A percentile compares a stretch with the other conserved stretches of the same genome.
Conservation (phyloP, 2,888 invertebrate species). For the Protodeltote pygarga region DNA sequence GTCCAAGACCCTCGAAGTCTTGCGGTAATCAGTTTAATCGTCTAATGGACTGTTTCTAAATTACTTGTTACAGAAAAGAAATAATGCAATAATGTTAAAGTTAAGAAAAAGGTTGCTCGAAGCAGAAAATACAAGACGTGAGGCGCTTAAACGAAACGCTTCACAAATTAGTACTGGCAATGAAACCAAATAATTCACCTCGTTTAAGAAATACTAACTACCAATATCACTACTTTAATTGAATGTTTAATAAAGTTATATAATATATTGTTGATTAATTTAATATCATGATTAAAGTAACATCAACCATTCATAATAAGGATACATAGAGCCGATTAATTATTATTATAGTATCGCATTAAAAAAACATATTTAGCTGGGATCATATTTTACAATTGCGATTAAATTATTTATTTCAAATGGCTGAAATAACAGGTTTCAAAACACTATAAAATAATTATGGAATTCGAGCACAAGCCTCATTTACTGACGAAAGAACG, state of each 20-base stretch:
- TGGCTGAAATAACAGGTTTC: too few relatives aligned
- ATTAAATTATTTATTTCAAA: too few relatives aligned
- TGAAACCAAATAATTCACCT: not conserved
- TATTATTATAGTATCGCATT: not conserved
- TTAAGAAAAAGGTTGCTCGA: conserved; percentile 73
- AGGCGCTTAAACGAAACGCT: conserved; percentile 54
- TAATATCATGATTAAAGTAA: conserved; percentile 9
- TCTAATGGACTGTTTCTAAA: not conserved
- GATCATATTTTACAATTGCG: too few relatives aligned
- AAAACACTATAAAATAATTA: too few relatives aligned
- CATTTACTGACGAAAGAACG: too few relatives aligned
- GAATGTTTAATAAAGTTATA: not conserved
- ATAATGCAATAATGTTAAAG: conserved; percentile 77
- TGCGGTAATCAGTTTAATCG: too few relatives aligned
- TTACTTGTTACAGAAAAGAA: conserved; percentile 73
- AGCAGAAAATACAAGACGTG: conserved; percentile 68
- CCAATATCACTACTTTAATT: not conserved
- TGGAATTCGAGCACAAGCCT: too few relatives aligned
- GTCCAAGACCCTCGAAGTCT: too few relatives aligned
- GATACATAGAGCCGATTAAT: not conserved
- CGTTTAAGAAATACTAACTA: not conserved
- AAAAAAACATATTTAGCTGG: too few relatives aligned
- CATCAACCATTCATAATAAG: not conserved
- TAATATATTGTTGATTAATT: conserved; percentile 10
- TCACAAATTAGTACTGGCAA: conserved; percentile 8